Evolutionary conservation across 2,113 vertebrate species (phyloP).

Genomic region (Corythaixoides concolor): DNA sequence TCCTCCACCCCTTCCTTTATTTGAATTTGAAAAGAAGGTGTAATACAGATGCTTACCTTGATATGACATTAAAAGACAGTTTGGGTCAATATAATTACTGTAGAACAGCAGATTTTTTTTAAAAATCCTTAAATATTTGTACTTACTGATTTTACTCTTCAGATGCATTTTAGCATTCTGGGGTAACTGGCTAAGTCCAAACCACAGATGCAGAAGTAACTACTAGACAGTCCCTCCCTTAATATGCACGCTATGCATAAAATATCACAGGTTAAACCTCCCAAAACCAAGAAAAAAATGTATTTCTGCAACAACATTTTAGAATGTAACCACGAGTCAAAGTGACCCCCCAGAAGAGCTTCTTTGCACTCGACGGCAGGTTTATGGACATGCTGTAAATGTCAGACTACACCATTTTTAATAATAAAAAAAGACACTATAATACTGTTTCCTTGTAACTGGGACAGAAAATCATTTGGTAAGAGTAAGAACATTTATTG

Average conservation of each 20-base stretch:
- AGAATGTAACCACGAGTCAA: background rate
- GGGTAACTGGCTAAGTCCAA: background rate
- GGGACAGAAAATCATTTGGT: slow-evolving; percentile 68
- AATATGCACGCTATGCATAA: background rate
- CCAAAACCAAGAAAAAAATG: background rate
- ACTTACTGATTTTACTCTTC: slow-evolving; percentile 29
- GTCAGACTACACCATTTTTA: slow-evolving; percentile 53
- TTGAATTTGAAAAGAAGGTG: slow-evolving; percentile 29
- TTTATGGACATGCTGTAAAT: slow-evolving; percentile 55
- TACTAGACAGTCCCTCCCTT: background rate
- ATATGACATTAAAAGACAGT: slow-evolving; percentile 42
- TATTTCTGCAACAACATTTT: background rate
- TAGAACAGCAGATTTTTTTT: background rate
- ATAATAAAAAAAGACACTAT: slow-evolving; percentile 51
- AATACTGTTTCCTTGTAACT: slow-evolving; percentile 63
- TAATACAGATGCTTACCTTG: slow-evolving; percentile 27
- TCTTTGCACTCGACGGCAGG: background rate
- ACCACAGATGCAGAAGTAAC: background rate
- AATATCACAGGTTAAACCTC: background rate
- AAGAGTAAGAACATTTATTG: slow-evolving; percentile 63
- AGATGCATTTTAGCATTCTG: background rate
- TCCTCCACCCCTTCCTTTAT: slow-evolving; percentile 25
- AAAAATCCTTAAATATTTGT: slow-evolving; percentile 30
- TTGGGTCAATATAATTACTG: slow-evolving; percentile 35
- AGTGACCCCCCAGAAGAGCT: slow-evolving; percentile 10